These are phyloP conservation scores for Myrmecophaga tridactyla DNA, from an alignment of 2,113 vertebrate species.

Conservation along the genomic window DNA sequence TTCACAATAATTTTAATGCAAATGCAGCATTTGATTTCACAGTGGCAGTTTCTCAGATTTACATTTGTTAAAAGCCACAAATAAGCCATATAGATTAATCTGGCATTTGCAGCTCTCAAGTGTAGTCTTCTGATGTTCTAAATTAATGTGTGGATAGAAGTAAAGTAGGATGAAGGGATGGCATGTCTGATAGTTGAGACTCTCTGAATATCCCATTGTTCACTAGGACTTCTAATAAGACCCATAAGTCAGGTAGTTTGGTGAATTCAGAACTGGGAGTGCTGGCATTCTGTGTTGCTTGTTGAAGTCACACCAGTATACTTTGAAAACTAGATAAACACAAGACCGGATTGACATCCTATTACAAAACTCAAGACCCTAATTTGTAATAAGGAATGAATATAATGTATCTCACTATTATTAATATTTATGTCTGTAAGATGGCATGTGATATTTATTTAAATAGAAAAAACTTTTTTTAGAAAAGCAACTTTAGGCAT, in stretches of 20 bases:
- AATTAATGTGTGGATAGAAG: not conserved
- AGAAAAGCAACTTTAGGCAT: not conserved
- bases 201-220: not conserved
- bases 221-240: not conserved
- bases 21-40: not conserved
- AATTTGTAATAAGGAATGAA: not conserved
- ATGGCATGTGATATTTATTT: slow-evolving; percentile 5
- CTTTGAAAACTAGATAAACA: not conserved
- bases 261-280: not conserved
- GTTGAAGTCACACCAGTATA: not conserved
- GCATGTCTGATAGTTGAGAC: not conserved
- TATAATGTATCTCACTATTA: not conserved
- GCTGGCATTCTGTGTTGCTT: not conserved
- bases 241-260: not conserved
- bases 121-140: not conserved
- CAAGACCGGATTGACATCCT: not conserved
- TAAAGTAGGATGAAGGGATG: not conserved
- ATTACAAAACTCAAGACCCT: not conserved
- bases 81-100: not conserved
- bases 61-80: not conserved
- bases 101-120: not conserved
- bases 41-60: not conserved
- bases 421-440: slow-evolving; percentile 27
- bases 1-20: not conserved
- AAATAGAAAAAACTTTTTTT: not conserved